These are phyloP conservation scores for Amblyopsis hoosieri DNA, from an alignment of 2,797 vertebrate genomes.

Conservation along the genomic window DNA sequence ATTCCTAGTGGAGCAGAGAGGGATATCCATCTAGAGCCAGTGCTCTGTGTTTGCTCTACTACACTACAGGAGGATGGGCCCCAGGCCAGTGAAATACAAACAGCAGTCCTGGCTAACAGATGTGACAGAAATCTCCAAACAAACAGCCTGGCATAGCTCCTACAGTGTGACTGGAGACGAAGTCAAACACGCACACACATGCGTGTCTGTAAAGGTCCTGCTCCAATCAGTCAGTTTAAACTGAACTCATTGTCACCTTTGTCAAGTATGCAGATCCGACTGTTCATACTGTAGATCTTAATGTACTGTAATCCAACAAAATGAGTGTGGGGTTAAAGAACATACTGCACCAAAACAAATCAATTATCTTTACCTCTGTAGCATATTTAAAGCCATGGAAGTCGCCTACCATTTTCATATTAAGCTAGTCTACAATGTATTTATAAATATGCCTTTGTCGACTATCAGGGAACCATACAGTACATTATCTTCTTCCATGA, in stretches of 20 bases:
- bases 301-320: neutral
- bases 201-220: slow-evolving; percentile 2
- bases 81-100: slow-evolving; percentile 18
- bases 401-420: too few relatives aligned
- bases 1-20: neutral
- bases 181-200: slow-evolving; percentile 14
- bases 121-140: slow-evolving; percentile 29
- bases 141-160: slow-evolving; percentile 22
- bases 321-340: too few relatives aligned
- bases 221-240: slow-evolving; percentile 13
- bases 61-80: neutral
- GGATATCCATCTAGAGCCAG: neutral
- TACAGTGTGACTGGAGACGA: neutral
- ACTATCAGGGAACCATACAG: too few relatives aligned
- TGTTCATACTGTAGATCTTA: neutral
- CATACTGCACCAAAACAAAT: too few relatives aligned
- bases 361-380: too few relatives aligned
- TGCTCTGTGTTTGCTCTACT: slow-evolving; percentile 8
- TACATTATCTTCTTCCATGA: too few relatives aligned
- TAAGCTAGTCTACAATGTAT: too few relatives aligned
- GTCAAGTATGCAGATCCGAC: neutral
- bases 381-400: too few relatives aligned
- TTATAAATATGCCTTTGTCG: too few relatives aligned
- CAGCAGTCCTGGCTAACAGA: slow-evolving; percentile 7
- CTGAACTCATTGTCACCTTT: slow-evolving; percentile 25